Percentiles rank a stretch among this genome's conserved stretches.
Conservation (phyloP, 2,888 invertebrate genomes). For the Serripes groenlandicus region DNA sequence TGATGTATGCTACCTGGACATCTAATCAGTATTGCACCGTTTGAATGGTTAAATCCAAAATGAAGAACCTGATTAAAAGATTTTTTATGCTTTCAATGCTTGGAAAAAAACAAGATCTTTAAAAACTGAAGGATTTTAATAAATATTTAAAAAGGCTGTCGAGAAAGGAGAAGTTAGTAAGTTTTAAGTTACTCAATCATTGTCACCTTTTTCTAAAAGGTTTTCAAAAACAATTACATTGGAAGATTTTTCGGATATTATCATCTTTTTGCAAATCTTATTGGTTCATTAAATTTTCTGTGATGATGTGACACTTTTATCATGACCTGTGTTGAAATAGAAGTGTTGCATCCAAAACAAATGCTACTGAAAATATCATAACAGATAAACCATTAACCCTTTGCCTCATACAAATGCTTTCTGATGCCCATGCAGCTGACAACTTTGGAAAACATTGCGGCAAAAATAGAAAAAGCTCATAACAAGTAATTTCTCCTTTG, state of each 20-base stretch:
- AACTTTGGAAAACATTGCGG: neutral
- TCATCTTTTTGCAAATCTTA: too few relatives aligned
- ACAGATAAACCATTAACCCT: neutral
- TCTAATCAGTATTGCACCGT: too few relatives aligned
- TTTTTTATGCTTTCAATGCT: too few relatives aligned
- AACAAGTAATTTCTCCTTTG: neutral
- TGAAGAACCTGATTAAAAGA: too few relatives aligned
- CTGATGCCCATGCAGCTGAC: neutral
- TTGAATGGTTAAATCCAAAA: too few relatives aligned
- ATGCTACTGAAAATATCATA: neutral
- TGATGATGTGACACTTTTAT: too few relatives aligned
- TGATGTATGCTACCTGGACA: too few relatives aligned
- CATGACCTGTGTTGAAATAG: too few relatives aligned
- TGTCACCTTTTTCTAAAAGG: neutral
- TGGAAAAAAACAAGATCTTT: too few relatives aligned
- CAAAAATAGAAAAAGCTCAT: neutral
- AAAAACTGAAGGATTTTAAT: too few relatives aligned
- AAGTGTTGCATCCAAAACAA: neutral
- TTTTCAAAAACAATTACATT: neutral
- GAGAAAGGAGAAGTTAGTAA: neutral
- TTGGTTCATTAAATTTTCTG: too few relatives aligned
- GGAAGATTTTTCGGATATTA: too few relatives aligned
- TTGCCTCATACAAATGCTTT: neutral
- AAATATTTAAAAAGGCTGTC: neutral
- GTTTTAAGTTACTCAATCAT: neutral